A percentile compares a stretch with the other conserved stretches of the same genome.
Evolutionary conservation across 2,797 vertebrate species (phyloP).

Genomic region (Tenualosa thibaudeaui): DNA sequence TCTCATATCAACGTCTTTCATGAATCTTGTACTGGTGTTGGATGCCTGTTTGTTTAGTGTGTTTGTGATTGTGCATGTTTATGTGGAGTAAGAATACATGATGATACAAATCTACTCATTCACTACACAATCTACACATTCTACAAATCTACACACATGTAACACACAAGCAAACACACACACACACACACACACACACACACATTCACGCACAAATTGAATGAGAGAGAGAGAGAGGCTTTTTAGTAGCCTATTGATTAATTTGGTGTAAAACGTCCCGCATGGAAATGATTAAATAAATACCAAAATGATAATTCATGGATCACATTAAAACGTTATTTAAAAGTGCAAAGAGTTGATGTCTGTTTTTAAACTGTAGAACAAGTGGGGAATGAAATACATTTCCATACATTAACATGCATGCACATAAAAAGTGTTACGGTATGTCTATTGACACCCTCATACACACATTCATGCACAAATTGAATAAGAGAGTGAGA

Average conservation of each 20-base stretch:
- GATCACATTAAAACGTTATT: not conserved
- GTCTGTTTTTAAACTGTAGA: conserved; percentile 8
- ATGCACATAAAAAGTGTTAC: not conserved
- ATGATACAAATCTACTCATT: too few relatives aligned
- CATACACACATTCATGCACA: not conserved
- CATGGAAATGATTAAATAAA: conserved; percentile 1
- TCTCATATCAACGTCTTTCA: not conserved
- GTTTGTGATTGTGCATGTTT: too few relatives aligned
- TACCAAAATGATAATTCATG: conserved; percentile 15
- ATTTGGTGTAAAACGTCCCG: not conserved
- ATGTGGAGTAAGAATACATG: too few relatives aligned
- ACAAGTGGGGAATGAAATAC: not conserved
- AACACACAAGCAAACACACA: too few relatives aligned
- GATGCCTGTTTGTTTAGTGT: not conserved
- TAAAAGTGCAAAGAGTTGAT: not conserved
- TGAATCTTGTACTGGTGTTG: not conserved
- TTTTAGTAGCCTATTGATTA: not conserved
- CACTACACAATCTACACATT: too few relatives aligned
- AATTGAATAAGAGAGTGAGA: too few relatives aligned
- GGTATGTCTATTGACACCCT: too few relatives aligned
- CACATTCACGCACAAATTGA: not conserved
- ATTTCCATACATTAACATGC: not conserved
- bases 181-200: not conserved
- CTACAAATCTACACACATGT: too few relatives aligned
- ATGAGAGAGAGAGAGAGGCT: not conserved